Evolutionary conservation across 2,797 vertebrate genomes (phyloP), one percentile per base, ranked within the genome.

Genomic region (Pseudotriccus pelzelni): DNA sequence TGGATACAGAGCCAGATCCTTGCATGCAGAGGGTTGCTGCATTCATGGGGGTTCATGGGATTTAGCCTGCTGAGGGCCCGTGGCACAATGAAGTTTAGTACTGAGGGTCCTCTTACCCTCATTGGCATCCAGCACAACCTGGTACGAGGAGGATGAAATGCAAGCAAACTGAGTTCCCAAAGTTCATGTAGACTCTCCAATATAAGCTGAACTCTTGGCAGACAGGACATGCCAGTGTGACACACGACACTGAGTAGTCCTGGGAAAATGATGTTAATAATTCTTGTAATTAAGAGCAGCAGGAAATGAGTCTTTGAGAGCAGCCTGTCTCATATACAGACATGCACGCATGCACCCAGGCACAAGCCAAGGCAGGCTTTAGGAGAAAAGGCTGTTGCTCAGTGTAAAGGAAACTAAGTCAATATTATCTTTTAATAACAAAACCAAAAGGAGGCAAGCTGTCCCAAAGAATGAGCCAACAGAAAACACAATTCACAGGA

Each of bases 401-500:
- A 74, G 13, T 75, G 87, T 89, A 84, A 87, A 94, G 72, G 63
- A 84, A 88, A 94, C 86, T 95, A 94, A 96, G 91, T 97, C 96
- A 97, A 97, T 97, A 97, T 97, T 97, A 94, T 95, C 85, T 96
- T 97, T 97, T 96, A 97, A 97, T 97, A 97, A 96, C 87, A 97
- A 94, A 97, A 95, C 79, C 62, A 47, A 97, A 97, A 97, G 87
- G 70, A 97, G 79, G 83, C 74, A 96, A 97, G 92, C 89, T 96
- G 93, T 96, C 93, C 92, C 83, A 95, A 95, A 94, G 93, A 96
- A 91, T 58, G 69, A 97, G 94, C 94, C 94, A 95, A 95, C 81
- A 95, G 77, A 96, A 97, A 92, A 90, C 72, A 94, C 24, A 7
- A 94, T 95, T 95, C 92, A 92, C 90, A 64, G 82, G 74, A 96